Conservation (phyloP, 2,888 invertebrate genomes). For the Periphyllus acericola region DNA sequence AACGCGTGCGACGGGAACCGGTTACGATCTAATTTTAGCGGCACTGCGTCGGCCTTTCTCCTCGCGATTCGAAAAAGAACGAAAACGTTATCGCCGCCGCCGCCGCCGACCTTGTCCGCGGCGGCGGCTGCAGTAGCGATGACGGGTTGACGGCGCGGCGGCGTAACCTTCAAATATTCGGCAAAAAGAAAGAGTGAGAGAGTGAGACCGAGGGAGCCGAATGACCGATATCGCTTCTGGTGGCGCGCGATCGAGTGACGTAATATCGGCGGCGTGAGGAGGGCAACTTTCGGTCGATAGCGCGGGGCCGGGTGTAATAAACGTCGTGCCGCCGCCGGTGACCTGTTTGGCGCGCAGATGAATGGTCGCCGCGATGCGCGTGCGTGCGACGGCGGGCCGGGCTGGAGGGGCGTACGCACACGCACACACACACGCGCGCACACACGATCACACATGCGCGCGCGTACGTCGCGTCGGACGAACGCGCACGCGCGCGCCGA, state of each 20-base stretch:
- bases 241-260: slow-evolving; percentile 19
- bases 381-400: neutral
- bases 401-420: neutral
- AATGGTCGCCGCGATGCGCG: slow-evolving; percentile 46
- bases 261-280: neutral
- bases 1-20: neutral
- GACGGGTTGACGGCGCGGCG: neutral
- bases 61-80: neutral
- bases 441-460: neutral
- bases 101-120: neutral
- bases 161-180: neutral
- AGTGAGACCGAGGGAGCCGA: neutral
- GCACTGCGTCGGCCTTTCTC: neutral
- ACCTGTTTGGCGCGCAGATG: slow-evolving; percentile 60
- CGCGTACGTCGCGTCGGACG: neutral
- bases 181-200: neutral
- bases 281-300: slow-evolving; percentile 58
- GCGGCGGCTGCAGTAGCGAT: neutral
- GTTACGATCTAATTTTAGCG: neutral
- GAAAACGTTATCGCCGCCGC: neutral
- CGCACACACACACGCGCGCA: neutral
- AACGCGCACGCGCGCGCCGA: slow-evolving; percentile 2
- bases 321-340: slow-evolving; percentile 39
- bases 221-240: slow-evolving; percentile 36
- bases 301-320: slow-evolving; percentile 21